Conservation (phyloP, 2,113 vertebrate species). For the Ptilonorhynchus violaceus region DNA sequence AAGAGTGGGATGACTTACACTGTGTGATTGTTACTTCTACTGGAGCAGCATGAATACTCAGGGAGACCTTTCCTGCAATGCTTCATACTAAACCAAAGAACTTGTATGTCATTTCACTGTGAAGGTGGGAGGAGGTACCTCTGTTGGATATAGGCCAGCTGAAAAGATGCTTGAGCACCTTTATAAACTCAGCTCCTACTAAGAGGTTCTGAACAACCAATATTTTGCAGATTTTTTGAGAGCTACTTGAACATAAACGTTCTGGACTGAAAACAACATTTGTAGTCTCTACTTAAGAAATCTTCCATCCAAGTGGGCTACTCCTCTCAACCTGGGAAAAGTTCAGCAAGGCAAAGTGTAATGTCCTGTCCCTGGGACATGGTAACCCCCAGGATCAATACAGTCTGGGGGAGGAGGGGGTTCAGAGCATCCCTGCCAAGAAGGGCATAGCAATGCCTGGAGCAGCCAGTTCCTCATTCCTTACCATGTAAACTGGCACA, state of each 20-base stretch:
- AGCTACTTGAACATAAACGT: not conserved
- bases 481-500: not conserved
- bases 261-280: not conserved
- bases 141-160: not conserved
- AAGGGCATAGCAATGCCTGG: fast-evolving
- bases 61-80: not conserved
- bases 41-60: not conserved
- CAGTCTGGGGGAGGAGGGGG: not conserved
- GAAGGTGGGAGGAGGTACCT: not conserved
- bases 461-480: not conserved
- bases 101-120: fast-evolving
- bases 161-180: not conserved
- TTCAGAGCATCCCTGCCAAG: not conserved
- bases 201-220: not conserved
- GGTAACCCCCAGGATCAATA: not conserved
- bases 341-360: not conserved
- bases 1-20: not conserved
- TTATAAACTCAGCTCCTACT: not conserved
- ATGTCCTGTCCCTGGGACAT: not conserved
- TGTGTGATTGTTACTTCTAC: not conserved
- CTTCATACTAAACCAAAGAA: not conserved
- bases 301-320: not conserved
- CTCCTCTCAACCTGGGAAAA: not conserved
- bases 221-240: not conserved
- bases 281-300: not conserved